phyloP scores from a whole-genome alignment of 2,888 invertebrate species.

The Rhingia rostrata region DNA sequence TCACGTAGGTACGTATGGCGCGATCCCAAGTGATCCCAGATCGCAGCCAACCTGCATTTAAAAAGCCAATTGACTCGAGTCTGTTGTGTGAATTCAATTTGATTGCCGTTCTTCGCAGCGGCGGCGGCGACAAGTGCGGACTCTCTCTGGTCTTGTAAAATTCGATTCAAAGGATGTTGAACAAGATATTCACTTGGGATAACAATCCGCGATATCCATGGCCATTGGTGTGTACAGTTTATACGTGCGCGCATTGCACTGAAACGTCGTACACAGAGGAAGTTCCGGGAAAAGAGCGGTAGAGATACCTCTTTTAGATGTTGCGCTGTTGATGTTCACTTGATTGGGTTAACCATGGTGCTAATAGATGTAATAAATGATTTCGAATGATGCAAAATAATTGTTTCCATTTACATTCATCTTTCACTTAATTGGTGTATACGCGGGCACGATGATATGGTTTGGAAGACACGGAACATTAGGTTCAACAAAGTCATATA shows the following conservation, averaged over 20 bases:
- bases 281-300: constrained; percentile 40
- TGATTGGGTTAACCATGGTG: constrained; percentile 46
- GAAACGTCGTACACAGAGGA: constrained; percentile 2
- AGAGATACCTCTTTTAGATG: constrained; percentile 53
- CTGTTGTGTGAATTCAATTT: constrained; percentile 51
- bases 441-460: background rate
- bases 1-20: constrained; percentile 51
- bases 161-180: constrained; percentile 65
- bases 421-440: constrained; percentile 17
- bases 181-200: constrained; percentile 68
- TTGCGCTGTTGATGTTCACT: constrained; percentile 34
- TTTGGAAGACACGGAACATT: background rate
- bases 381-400: constrained; percentile 54
- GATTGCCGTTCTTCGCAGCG: constrained; percentile 37
- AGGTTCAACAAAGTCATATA: too few species aligned
- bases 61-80: constrained; percentile 15
- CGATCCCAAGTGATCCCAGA: constrained; percentile 13
- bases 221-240: constrained; percentile 38
- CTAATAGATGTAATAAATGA: constrained; percentile 63
- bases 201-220: constrained; percentile 55
- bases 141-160: constrained; percentile 46
- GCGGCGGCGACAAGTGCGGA: constrained; percentile 20
- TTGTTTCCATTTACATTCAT: constrained; percentile 30
- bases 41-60: constrained; percentile 22
- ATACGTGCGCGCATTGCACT: background rate